Conservation (phyloP, 2,113 vertebrate genomes). For the Xerus inauris region DNA sequence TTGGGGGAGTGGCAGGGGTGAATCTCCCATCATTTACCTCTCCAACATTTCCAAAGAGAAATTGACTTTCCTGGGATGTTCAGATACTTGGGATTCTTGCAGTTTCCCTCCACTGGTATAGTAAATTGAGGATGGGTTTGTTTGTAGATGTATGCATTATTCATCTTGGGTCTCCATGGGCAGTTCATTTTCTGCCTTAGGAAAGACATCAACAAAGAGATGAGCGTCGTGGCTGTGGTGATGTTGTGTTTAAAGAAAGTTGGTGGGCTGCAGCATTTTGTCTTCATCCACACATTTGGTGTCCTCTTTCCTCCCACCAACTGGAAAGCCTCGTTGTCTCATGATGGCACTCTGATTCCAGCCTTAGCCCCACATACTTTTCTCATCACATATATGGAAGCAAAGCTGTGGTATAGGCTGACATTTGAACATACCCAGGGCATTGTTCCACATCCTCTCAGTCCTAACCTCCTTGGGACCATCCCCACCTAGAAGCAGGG, state of each 20-base stretch:
- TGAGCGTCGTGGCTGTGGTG: background rate
- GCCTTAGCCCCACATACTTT: background rate
- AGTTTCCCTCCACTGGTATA: background rate
- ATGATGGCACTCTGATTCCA: background rate
- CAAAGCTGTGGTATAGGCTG: background rate
- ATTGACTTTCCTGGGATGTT: background rate
- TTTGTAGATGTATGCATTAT: constrained; percentile 64
- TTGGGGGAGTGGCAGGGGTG: background rate
- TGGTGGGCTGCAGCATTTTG: background rate
- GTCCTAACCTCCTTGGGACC: background rate
- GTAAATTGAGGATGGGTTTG: constrained; percentile 60
- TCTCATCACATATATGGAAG: background rate
- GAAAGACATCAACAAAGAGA: constrained; percentile 60
- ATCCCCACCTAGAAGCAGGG: background rate
- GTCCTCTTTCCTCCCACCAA: background rate
- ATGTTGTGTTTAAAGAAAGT: background rate
- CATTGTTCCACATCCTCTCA: background rate
- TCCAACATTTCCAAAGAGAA: background rate
- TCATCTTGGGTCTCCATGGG: constrained; percentile 62
- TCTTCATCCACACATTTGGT: background rate
- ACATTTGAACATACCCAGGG: background rate
- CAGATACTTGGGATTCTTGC: constrained; percentile 8
- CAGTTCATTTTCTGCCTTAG: constrained; percentile 64
- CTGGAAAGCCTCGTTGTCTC: background rate
- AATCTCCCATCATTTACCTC: background rate